Percentiles rank a stretch among this genome's conserved stretches.
Conservation (phyloP, 2,797 vertebrate species). For the Smutsia gigantea region DNA sequence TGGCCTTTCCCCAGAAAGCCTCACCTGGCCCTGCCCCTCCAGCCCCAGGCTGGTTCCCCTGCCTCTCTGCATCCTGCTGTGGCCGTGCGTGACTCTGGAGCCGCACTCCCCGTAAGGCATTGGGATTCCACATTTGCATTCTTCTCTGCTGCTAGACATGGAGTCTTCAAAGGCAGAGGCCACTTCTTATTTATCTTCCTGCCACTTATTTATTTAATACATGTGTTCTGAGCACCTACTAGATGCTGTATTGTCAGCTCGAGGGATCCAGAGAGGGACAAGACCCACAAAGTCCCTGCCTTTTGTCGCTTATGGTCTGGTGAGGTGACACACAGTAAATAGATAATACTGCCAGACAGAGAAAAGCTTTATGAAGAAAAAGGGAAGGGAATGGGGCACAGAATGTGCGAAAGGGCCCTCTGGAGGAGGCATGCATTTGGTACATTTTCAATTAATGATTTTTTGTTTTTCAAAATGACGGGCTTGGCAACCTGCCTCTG, state of each 20-base stretch:
- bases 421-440: neutral
- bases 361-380: neutral
- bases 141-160: neutral
- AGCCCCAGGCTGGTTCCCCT: neutral
- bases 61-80: neutral
- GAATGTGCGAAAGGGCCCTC: neutral
- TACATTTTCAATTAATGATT: neutral
- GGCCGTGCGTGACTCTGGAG: neutral
- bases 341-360: neutral
- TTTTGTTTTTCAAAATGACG: neutral
- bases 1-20: neutral
- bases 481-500: neutral
- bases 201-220: neutral
- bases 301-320: neutral
- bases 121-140: neutral
- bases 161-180: neutral
- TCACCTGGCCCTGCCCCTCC: neutral
- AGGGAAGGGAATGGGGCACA: neutral
- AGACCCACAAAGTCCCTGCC: neutral
- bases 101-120: neutral
- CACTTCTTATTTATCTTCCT: neutral
- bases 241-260: too few species aligned
- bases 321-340: neutral
- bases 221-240: neutral
- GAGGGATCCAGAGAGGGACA: neutral